Conservation (phyloP, 2,888 invertebrate genomes). For the Ommatoiulus sabulosus region DNA sequence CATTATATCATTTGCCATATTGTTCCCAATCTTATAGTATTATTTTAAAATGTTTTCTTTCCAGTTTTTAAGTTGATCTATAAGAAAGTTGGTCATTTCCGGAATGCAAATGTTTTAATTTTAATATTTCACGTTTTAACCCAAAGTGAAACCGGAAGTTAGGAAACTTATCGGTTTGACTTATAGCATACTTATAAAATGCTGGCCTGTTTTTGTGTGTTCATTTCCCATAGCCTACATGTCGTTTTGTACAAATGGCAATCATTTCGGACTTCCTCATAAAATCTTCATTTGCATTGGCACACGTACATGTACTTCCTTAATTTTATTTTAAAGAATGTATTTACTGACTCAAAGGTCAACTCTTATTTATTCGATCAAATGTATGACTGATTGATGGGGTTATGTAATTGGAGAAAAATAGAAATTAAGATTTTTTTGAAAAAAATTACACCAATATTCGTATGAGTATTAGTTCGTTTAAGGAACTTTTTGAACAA, state of each 20-base stretch:
- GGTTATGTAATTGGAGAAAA: neutral
- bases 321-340: neutral
- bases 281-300: neutral
- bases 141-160: neutral
- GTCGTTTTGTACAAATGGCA: neutral
- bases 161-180: neutral
- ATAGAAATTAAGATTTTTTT: neutral
- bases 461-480: too few species aligned
- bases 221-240: neutral
- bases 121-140: neutral
- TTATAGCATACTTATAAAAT: neutral
- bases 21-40: neutral
- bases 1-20: too few species aligned
- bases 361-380: neutral
- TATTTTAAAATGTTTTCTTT: neutral
- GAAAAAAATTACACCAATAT: too few species aligned
- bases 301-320: neutral
- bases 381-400: neutral
- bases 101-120: neutral
- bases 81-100: too few species aligned
- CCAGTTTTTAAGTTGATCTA: too few species aligned
- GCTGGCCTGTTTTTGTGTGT: neutral
- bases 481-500: too few species aligned
- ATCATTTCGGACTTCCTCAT: neutral
- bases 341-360: neutral